Percentiles rank a stretch among this genome's conserved stretches.
phyloP scores from a whole-genome alignment of 2,888 invertebrate species.

The Drosophila neonasuta region DNA sequence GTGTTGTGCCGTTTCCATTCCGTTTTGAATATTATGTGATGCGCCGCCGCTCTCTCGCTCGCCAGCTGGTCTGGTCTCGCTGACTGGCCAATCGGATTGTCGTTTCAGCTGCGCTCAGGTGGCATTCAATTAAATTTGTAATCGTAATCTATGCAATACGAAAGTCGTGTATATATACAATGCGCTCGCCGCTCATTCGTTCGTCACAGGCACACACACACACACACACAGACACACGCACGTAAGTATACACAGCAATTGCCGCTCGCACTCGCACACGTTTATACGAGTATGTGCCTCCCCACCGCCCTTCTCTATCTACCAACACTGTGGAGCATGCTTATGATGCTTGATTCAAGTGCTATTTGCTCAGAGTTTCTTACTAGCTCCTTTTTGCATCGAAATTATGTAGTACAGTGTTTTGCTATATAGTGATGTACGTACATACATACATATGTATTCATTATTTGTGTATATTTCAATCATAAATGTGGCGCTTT shows the following conservation, averaged over 20 bases:
- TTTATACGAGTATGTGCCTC: constrained; percentile 4
- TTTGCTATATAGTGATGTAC: neutral
- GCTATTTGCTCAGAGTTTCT: constrained; percentile 24
- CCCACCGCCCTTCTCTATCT: constrained; percentile 7
- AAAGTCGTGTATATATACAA: constrained; percentile 50
- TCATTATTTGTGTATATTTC: constrained; percentile 49
- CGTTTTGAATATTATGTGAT: constrained; percentile 31
- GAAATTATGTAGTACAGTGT: constrained; percentile 49
- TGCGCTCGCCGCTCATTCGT: constrained; percentile 63
- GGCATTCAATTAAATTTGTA: constrained; percentile 74
- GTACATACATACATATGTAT: constrained; percentile 7
- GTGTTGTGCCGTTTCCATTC: constrained; percentile 38
- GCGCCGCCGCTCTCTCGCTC: constrained; percentile 22
- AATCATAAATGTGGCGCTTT: constrained; percentile 54
- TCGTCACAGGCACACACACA: constrained; percentile 36
- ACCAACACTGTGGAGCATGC: constrained; percentile 46
- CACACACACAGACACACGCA: neutral
- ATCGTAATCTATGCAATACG: constrained; percentile 70
- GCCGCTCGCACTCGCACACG: constrained; percentile 27
- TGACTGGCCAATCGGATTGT: constrained; percentile 73
- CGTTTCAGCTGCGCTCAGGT: constrained; percentile 67
- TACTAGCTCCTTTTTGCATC: constrained; percentile 20
- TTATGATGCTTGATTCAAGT: constrained; percentile 35
- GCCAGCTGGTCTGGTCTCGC: constrained; percentile 31
- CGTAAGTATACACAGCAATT: constrained; percentile 17